These are phyloP conservation scores for Agonum fuliginosum DNA, from an alignment of 2,888 invertebrate species.

Conservation along the genomic window DNA sequence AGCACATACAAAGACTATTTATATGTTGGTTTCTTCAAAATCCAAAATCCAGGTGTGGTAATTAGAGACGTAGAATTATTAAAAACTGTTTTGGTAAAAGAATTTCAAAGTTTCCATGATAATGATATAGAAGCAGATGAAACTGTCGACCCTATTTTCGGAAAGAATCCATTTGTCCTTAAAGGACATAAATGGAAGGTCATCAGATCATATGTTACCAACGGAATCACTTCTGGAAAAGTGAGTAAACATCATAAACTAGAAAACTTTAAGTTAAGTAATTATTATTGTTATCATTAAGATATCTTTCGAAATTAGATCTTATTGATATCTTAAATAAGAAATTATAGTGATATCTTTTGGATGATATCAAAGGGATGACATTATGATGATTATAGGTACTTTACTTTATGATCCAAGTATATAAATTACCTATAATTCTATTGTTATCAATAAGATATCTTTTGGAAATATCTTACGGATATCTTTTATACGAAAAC, in stretches of 20 bases:
- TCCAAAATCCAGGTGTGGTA: slow-evolving; percentile 67
- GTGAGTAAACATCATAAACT: slow-evolving; percentile 64
- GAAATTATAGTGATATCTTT: too few relatives aligned
- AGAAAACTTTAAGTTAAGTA: too few relatives aligned
- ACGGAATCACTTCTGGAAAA: slow-evolving; percentile 74
- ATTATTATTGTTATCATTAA: too few relatives aligned
- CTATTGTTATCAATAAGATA: too few relatives aligned
- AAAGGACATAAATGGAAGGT: slow-evolving; percentile 74
- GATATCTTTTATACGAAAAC: too few relatives aligned
- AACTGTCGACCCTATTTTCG: slow-evolving; percentile 72
- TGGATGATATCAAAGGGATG: too few relatives aligned
- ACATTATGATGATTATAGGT: too few relatives aligned
- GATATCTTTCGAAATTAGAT: too few relatives aligned
- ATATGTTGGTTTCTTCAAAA: slow-evolving; percentile 69
- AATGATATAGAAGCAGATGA: slow-evolving; percentile 70
- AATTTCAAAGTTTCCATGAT: slow-evolving; percentile 69
- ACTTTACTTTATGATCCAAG: too few relatives aligned
- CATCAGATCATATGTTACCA: slow-evolving; percentile 73
- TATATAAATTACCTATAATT: too few relatives aligned
- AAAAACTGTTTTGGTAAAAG: slow-evolving; percentile 67
- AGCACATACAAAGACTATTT: slow-evolving; percentile 67
- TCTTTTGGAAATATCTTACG: too few relatives aligned
- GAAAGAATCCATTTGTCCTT: slow-evolving; percentile 73
- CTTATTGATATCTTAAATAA: too few relatives aligned
- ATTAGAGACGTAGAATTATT: slow-evolving; percentile 69